These are phyloP conservation scores for Semnornis frantzii DNA, from an alignment of 2,113 vertebrate genomes.

Conservation along the genomic window DNA sequence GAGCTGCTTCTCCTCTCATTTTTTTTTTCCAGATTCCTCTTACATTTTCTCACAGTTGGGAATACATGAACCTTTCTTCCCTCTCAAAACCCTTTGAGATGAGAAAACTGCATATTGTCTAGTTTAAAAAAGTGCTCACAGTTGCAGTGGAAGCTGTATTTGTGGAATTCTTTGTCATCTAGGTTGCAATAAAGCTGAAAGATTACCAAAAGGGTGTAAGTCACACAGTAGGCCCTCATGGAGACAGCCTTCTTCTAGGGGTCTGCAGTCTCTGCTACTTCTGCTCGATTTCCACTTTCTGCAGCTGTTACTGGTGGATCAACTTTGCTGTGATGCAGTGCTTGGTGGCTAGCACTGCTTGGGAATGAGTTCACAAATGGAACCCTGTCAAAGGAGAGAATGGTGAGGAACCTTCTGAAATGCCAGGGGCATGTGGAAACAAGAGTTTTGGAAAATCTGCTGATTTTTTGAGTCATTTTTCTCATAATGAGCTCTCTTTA, in stretches of 20 bases:
- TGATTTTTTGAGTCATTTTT: not conserved
- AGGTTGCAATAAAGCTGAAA: not conserved
- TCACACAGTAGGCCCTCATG: not conserved
- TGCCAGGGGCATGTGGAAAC: not conserved
- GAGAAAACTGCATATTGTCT: not conserved
- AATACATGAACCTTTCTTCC: not conserved
- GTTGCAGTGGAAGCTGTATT: not conserved
- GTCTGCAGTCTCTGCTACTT: not conserved
- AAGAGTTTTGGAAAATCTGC: not conserved
- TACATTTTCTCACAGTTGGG: not conserved
- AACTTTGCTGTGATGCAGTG: not conserved
- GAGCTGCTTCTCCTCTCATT: not conserved
- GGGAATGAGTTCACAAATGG: not conserved
- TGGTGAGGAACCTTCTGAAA: not conserved
- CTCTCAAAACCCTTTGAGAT: not conserved
- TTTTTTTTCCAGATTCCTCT: not conserved
- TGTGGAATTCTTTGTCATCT: not conserved
- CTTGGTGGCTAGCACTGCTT: not conserved
- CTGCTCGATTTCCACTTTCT: not conserved
- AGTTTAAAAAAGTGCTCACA: not conserved
- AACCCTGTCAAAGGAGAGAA: not conserved
- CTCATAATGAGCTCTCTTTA: not conserved
- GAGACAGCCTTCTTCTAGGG: not conserved
- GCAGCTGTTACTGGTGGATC: not conserved
- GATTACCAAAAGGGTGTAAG: not conserved